A percentile compares a stretch with the other conserved stretches of the same genome.
Conservation (phyloP, 2,888 invertebrate genomes). For the Megamerina dolium region DNA sequence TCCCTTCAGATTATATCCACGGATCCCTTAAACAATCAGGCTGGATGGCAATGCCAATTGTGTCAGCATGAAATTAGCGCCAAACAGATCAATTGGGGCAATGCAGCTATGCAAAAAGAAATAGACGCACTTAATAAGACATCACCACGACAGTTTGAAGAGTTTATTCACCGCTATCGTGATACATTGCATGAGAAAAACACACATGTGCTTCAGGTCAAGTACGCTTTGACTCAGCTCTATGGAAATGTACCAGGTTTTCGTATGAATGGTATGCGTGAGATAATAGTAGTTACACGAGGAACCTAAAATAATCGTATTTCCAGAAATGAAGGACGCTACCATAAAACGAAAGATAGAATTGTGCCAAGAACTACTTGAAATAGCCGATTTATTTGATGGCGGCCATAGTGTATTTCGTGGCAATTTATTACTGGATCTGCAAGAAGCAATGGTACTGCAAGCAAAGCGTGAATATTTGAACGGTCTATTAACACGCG, state of each 20-base stretch:
- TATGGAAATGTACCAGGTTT: conserved; percentile 60
- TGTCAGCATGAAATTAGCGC: conserved; percentile 57
- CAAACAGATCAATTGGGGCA: conserved; percentile 57
- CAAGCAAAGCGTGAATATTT: conserved; percentile 55
- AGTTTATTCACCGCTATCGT: conserved; percentile 59
- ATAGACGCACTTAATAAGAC: conserved; percentile 54
- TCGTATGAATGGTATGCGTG: conserved; percentile 51
- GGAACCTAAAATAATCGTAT: too few relatives aligned
- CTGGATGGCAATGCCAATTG: conserved; percentile 61
- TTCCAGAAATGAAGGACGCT: conserved; percentile 54
- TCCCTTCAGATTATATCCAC: conserved; percentile 54
- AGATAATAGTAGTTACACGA: too few relatives aligned
- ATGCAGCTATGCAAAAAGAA: conserved; percentile 58
- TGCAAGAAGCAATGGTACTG: conserved; percentile 59
- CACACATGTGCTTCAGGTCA: conserved; percentile 62
- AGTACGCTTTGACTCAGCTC: conserved; percentile 63
- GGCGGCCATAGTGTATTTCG: conserved; percentile 62
- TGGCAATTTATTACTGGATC: conserved; percentile 59
- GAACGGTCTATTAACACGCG: conserved; percentile 52
- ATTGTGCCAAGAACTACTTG: conserved; percentile 62
- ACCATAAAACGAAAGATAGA: conserved; percentile 57
- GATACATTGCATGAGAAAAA: conserved; percentile 62
- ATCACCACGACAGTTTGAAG: conserved; percentile 56
- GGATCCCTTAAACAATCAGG: conserved; percentile 56
- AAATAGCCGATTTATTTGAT: conserved; percentile 58